Base-by-base conservation (phyloP, 2,113 vertebrate species). In the Myanophis thanlyinensis region DNA sequence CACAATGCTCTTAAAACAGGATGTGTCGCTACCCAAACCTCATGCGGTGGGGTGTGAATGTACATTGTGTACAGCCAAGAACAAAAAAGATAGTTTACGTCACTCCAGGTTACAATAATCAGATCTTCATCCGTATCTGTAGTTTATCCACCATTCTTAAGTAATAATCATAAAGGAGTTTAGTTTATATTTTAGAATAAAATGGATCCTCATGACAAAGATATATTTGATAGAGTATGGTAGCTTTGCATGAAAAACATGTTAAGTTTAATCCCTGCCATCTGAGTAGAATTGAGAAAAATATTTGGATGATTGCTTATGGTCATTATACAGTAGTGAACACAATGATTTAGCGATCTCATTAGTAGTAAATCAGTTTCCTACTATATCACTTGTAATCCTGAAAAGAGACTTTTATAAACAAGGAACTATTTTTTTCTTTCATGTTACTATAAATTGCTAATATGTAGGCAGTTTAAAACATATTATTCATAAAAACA, bases 41-140 rank as follows among this genome's bases (percentile, higher is more conserved):
- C 99, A 99, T 67, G 99, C 99, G 9, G 99, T 99, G 5, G 99
- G 99, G 96, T 99, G 99, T 95, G 99, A 99, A 93, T 99, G 99
- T 94, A 99, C 98, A 0, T 96, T 99, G 87, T 99, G 99, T 97
- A 99, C 99, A 59, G 99, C 99, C 95, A 99, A 99, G 96, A 99
- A 99, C 98, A 99, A 99, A 97, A 99, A 99, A 95, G 99, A 99
- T 93, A 99, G 99, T 94, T 97, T 99, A 1, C 97, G 99, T 23
- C 99, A 99, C 97, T 99, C 99, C 96, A 99, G 99, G 99, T 98
- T 94, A 94, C 94, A 73, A 89, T 59, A 80, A 27, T 0, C 30
- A 90, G 35, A 54, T 44, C n/a, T 44, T 91, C 54, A 48, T 92
- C 13, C 5, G 30, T 93, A 35, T n/a, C 85, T 86, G 47, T 9